Conservation (phyloP, 2,797 vertebrate species). For the Characodon lateralis region DNA sequence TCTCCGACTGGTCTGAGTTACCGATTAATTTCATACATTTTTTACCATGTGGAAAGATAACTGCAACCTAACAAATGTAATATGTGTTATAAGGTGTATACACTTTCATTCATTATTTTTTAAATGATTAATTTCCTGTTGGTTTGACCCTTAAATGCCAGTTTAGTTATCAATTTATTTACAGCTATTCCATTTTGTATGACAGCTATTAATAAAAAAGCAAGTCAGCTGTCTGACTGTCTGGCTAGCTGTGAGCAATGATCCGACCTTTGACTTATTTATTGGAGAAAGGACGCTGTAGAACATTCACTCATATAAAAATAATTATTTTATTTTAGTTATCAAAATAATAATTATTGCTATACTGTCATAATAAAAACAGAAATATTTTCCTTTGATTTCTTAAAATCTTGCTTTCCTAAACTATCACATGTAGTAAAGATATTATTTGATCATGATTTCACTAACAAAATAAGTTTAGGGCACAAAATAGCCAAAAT, state of each 20-base stretch:
- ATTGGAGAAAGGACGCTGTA: background rate
- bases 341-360: background rate
- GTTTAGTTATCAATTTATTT: background rate
- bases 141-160: background rate
- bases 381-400: background rate
- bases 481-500: background rate
- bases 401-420: background rate
- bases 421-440: background rate
- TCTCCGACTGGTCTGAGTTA: background rate
- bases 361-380: background rate
- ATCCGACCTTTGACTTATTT: conserved; percentile 45
- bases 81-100: too few relatives aligned
- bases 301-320: conserved; percentile 2
- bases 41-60: background rate
- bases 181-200: conserved; percentile 1
- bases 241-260: background rate
- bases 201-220: conserved; percentile 22
- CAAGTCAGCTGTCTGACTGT: background rate
- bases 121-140: background rate
- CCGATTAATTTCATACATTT: background rate
- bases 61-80: background rate
- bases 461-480: too few relatives aligned
- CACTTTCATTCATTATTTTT: background rate
- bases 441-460: background rate
- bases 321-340: background rate